These are phyloP conservation scores for Epizoanthus scotinus DNA, from an alignment of 92 coral and sea anemone genomes.

Conservation along the genomic window DNA sequence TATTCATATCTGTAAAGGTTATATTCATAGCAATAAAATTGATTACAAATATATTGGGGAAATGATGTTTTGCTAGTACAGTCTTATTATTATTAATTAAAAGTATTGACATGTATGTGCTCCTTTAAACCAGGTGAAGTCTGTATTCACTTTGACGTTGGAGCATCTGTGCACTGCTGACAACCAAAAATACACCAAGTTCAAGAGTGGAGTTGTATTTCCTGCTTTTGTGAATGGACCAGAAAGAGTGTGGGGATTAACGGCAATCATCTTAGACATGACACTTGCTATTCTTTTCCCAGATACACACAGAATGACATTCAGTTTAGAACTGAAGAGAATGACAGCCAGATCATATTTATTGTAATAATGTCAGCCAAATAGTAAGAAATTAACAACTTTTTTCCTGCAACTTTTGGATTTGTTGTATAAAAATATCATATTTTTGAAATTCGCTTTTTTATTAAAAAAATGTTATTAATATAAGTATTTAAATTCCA, in stretches of 20 bases:
- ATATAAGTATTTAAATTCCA: no score
- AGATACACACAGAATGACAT: constrained; percentile 48
- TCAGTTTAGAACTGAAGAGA: not conserved
- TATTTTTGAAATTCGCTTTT: no score
- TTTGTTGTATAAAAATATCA: no score
- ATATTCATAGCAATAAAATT: no score
- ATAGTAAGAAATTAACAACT: no score
- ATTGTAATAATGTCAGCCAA: no score
- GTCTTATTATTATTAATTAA: no score
- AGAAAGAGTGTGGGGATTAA: constrained; percentile 85
- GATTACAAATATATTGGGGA: no score
- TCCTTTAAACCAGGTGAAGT: constrained; percentile 61
- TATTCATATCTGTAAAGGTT: not conserved
- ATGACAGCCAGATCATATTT: not conserved
- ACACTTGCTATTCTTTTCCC: constrained; percentile 70
- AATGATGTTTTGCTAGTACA: no score
- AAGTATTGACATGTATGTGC: no score
- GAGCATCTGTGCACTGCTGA: constrained; percentile 64
- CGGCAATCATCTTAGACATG: constrained; percentile 74
- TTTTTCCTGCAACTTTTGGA: no score
- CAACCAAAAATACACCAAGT: constrained; percentile 77
- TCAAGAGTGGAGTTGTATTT: constrained; percentile 55
- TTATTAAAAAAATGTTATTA: no score
- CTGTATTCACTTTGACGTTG: constrained; percentile 73
- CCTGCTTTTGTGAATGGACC: constrained; percentile 85